Conservation (phyloP, 2,888 invertebrate genomes). For the Pegoplata infirma region DNA sequence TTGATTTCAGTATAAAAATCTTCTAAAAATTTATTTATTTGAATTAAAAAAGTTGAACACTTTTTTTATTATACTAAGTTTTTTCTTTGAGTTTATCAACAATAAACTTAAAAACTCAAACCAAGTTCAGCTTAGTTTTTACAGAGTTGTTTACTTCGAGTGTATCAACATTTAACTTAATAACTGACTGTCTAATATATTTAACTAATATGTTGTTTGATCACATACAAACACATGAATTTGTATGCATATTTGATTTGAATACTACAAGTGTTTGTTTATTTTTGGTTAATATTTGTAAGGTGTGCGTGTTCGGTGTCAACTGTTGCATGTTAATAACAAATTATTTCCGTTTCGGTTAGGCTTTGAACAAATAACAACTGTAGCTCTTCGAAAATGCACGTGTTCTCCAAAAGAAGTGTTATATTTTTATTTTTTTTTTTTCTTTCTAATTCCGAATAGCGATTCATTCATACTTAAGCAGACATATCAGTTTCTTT, state of each 20-base stretch:
- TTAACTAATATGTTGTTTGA: background rate
- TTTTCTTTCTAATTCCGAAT: background rate
- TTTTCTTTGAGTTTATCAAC: too few relatives aligned
- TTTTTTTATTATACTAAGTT: too few relatives aligned
- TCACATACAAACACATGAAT: too few relatives aligned
- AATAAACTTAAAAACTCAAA: too few relatives aligned
- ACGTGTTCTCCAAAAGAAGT: slow-evolving; percentile 3
- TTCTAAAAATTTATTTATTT: too few relatives aligned
- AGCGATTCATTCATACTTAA: background rate
- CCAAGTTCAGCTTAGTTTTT: too few relatives aligned
- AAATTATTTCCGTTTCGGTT: slow-evolving; percentile 62
- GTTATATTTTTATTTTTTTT: too few relatives aligned
- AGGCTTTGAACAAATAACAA: slow-evolving; percentile 30
- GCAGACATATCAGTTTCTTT: background rate
- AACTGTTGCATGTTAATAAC: slow-evolving; percentile 65
- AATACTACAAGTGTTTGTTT: background rate
- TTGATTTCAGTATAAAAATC: too few relatives aligned
- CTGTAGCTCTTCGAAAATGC: slow-evolving; percentile 10
- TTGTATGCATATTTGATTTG: background rate
- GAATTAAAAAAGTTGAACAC: too few relatives aligned
- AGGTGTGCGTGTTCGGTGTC: slow-evolving; percentile 36
- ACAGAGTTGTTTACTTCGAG: too few relatives aligned
- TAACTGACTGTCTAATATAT: background rate
- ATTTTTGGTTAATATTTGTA: background rate
- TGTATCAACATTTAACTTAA: background rate